A percentile compares a stretch with the other conserved stretches of the same genome.
These are phyloP conservation scores for Drosophila rubida DNA, from an alignment of 2,888 invertebrate species.

Conservation along the genomic window DNA sequence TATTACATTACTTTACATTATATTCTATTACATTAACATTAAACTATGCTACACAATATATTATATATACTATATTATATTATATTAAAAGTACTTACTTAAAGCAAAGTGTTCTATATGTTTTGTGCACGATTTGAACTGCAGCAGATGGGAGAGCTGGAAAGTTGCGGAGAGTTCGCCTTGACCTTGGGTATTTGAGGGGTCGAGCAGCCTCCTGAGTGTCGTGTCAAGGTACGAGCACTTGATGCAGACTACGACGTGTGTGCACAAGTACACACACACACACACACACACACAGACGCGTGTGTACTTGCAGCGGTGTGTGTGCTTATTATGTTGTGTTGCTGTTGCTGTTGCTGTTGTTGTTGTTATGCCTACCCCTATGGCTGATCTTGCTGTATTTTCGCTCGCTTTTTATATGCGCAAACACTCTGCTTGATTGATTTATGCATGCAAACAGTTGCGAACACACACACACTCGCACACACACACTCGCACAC, in stretches of 20 bases:
- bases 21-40: too few relatives aligned
- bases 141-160: too few relatives aligned
- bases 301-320: too few relatives aligned
- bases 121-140: too few relatives aligned
- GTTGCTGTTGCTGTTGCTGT: background rate
- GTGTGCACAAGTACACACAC: background rate
- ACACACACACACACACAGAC: too few relatives aligned
- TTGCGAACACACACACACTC: conserved; percentile 12
- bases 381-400: conserved; percentile 29
- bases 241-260: background rate
- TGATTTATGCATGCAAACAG: conserved; percentile 72
- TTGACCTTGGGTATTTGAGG: background rate
- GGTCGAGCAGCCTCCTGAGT: background rate
- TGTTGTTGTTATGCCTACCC: conserved; percentile 36
- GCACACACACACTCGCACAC: background rate
- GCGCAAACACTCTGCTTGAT: conserved; percentile 72
- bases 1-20: too few relatives aligned
- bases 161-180: too few relatives aligned
- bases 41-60: too few relatives aligned
- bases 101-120: too few relatives aligned
- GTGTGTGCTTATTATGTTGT: conserved; percentile 3
- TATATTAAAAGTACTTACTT: too few relatives aligned
- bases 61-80: too few relatives aligned
- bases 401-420: conserved; percentile 40
- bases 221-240: background rate